Evolutionary conservation across 2,797 vertebrate genomes (phyloP).

Genomic region (Sciurus carolinensis): DNA sequence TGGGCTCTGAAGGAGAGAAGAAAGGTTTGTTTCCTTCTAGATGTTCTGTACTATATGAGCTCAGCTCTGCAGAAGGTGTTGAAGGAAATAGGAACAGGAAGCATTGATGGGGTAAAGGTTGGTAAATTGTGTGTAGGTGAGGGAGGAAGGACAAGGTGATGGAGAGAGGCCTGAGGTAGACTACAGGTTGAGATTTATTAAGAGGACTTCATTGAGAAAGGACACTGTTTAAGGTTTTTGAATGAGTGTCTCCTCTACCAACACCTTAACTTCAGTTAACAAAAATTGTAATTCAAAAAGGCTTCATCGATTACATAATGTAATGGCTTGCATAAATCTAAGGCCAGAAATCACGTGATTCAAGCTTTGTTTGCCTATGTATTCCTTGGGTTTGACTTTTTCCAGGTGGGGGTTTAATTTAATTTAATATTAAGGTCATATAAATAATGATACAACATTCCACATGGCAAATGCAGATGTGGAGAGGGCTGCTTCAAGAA

Average conservation of each 20-base stretch:
- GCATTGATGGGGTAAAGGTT: neutral
- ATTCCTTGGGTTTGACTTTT: neutral
- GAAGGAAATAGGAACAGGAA: accelerated
- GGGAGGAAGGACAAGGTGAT: accelerated
- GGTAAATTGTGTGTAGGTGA: accelerated
- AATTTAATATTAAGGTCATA: neutral
- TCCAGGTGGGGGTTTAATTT: neutral
- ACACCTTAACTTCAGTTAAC: neutral
- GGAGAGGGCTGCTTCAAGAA: neutral
- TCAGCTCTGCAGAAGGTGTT: neutral
- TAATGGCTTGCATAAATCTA: neutral
- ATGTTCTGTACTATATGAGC: neutral
- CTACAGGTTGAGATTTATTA: neutral
- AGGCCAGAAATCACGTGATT: neutral
- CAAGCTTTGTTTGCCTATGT: neutral
- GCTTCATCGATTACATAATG: neutral
- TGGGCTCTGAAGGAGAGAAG: neutral
- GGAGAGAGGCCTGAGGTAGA: neutral
- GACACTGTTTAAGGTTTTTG: neutral
- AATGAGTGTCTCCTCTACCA: neutral
- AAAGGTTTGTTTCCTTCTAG: neutral
- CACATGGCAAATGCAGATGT: neutral
- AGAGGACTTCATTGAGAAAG: neutral
- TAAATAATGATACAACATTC: neutral
- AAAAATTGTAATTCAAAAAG: neutral